A percentile compares a stretch with the other conserved stretches of the same genome.
Evolutionary conservation across 2,797 vertebrate species (phyloP).

Genomic region (Gambelia wislizenii): DNA sequence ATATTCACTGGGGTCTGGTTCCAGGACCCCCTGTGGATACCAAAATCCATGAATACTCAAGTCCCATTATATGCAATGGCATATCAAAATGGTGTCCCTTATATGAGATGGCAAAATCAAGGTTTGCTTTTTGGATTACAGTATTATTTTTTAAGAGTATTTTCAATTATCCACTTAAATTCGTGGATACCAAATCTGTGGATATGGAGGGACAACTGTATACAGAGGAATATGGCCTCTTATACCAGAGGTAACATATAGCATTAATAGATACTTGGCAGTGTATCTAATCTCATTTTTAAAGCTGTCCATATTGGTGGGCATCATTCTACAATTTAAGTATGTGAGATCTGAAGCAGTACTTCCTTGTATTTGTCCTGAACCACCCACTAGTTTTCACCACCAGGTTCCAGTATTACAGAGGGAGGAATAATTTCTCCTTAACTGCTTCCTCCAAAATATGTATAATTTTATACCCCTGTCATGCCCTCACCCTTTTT

Average conservation of each 20-base stretch:
- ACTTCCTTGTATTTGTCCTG: background rate
- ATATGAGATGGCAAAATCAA: too few species aligned
- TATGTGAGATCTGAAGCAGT: too few species aligned
- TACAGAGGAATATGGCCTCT: background rate
- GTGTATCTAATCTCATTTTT: background rate
- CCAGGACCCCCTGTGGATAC: too few species aligned
- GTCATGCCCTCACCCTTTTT: background rate
- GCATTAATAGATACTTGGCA: background rate
- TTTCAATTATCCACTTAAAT: too few species aligned
- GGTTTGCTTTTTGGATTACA: too few species aligned
- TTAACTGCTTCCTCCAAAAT: background rate
- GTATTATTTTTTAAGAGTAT: too few species aligned
- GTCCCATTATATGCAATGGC: too few species aligned
- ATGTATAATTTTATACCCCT: background rate
- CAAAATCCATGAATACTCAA: too few species aligned
- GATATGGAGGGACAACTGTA: too few species aligned
- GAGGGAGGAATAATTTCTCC: background rate
- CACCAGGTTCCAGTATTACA: background rate
- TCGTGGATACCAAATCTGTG: too few species aligned
- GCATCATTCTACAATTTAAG: background rate
- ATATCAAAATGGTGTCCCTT: too few species aligned
- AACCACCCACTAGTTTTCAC: background rate
- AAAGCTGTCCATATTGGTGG: background rate
- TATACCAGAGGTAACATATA: background rate
- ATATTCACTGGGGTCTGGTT: too few species aligned